Evolutionary conservation across 1,140 invertebrate species (phyloP), one percentile per base, ranked within the genome.

Genomic region (Lepidostoma basale): DNA sequence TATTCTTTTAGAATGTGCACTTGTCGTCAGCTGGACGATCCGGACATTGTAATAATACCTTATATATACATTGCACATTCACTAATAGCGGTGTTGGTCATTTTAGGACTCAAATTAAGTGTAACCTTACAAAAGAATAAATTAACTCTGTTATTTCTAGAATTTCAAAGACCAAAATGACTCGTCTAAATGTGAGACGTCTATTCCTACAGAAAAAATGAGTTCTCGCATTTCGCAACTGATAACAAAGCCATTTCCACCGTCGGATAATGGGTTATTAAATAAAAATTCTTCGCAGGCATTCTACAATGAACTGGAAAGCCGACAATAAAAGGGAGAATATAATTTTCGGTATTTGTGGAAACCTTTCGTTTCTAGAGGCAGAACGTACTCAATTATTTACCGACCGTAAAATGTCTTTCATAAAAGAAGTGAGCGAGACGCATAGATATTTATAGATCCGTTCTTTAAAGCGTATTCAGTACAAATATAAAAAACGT

Each of bases 201-300:
- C 45, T 49, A 47, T 12, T 22, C 20, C 44, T 3, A 18, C 20
- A 47, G 4, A 12, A 22, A 2, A 12, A 49, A 23, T 49, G 23
- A 49, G 25, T 49, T 36, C 14, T 36, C 9, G 6, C 18, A 18
- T 23, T 49, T 49, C 8, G 12, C 18, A 49, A 49, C 45, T 23
- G 18, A 49, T 49, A 49, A 49, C 45, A 49, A 49, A 49, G 45
- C 45, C 45, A n/a, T 23, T 49, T 23, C 22, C 14, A 49, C 22
- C 25, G 23, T n/a, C 22, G 45, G 1, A 18, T 49, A 49, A 49
- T 49, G 45, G 45, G 18, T 49, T 49, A 49, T 49, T 49, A 49
- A 49, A 49, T 22, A 49, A 49, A 12, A n/a, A 49, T 22, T 22
- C 33, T 36, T 36, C 33, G 10, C 45, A 23, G 45, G 45, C 22